A percentile compares a stretch with the other conserved stretches of the same genome.
These are phyloP conservation scores for Trachymyrmex septentrionalis DNA, from an alignment of 1,140 invertebrate genomes.

Conservation along the genomic window DNA sequence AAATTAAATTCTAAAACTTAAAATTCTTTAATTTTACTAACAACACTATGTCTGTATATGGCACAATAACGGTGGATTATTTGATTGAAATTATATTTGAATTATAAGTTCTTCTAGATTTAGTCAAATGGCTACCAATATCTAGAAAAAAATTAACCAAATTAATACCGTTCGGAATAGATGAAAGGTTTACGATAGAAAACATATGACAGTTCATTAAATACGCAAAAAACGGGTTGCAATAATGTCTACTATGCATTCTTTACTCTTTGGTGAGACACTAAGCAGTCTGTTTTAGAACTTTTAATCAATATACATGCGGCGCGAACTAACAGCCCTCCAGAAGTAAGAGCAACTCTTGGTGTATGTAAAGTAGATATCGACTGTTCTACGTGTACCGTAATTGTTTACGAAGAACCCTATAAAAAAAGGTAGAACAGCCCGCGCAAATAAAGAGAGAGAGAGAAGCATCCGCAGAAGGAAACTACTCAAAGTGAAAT, in stretches of 20 bases:
- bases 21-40: too few relatives aligned
- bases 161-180: too few relatives aligned
- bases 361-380: slow-evolving; percentile 55
- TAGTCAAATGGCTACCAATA: too few relatives aligned
- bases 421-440: slow-evolving; percentile 36
- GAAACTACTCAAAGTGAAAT: slow-evolving; percentile 72
- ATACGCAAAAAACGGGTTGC: not conserved
- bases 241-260: not conserved
- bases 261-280: not conserved
- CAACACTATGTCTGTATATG: too few relatives aligned
- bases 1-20: too few relatives aligned
- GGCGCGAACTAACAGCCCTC: slow-evolving; percentile 2
- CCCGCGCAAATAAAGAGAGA: not conserved
- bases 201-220: not conserved
- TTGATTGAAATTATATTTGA: too few relatives aligned
- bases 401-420: slow-evolving; percentile 58
- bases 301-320: slow-evolving; percentile 61
- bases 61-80: too few relatives aligned
- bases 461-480: slow-evolving; percentile 39
- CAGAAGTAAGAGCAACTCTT: slow-evolving; percentile 35
- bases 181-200: not conserved
- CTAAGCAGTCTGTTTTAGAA: slow-evolving; percentile 24
- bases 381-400: slow-evolving; percentile 33
- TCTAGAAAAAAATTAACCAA: too few relatives aligned
- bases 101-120: too few relatives aligned